Conservation (phyloP, 2,113 vertebrate species). For the Pagrus major region DNA sequence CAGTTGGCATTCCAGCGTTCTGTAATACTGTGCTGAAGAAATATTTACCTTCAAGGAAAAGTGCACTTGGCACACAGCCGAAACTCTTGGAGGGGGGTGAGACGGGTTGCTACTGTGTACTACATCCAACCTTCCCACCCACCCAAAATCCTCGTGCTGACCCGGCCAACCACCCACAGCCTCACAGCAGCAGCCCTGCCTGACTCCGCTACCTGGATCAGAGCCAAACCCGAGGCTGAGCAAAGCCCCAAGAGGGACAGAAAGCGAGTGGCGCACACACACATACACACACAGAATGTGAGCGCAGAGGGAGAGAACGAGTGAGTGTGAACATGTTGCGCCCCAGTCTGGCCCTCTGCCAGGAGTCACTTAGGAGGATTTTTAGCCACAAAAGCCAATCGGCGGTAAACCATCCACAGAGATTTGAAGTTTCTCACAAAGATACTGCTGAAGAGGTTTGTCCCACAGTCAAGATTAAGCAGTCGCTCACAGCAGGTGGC, state of each 20-base stretch:
- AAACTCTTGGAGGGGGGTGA: slow-evolving; percentile 49
- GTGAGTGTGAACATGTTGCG: slow-evolving; percentile 59
- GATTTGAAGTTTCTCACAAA: slow-evolving; percentile 60
- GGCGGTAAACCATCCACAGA: slow-evolving; percentile 61
- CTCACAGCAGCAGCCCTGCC: slow-evolving; percentile 53
- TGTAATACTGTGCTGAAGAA: slow-evolving; percentile 72
- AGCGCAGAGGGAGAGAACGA: slow-evolving; percentile 49
- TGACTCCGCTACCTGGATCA: slow-evolving; percentile 72
- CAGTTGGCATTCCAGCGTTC: slow-evolving; percentile 68
- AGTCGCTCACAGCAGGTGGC: slow-evolving; percentile 59
- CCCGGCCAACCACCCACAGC: slow-evolving; percentile 75
- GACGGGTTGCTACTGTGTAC: slow-evolving; percentile 71
- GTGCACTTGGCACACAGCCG: slow-evolving; percentile 77
- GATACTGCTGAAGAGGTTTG: slow-evolving; percentile 52
- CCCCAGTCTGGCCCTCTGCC: slow-evolving; percentile 74
- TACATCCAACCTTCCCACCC: slow-evolving; percentile 74
- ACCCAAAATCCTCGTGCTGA: slow-evolving; percentile 72
- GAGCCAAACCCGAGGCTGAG: slow-evolving; percentile 78
- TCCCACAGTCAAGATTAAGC: slow-evolving; percentile 60
- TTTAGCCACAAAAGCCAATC: slow-evolving; percentile 76
- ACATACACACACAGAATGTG: slow-evolving; percentile 49
- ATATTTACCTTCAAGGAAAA: slow-evolving; percentile 82
- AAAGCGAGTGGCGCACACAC: slow-evolving; percentile 31
- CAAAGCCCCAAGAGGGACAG: slow-evolving; percentile 63
- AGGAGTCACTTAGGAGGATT: slow-evolving; percentile 78